Percentiles rank a stretch among this genome's conserved stretches.
phyloP scores from a whole-genome alignment of 2,888 invertebrate species.

The Pelosia muscerda region DNA sequence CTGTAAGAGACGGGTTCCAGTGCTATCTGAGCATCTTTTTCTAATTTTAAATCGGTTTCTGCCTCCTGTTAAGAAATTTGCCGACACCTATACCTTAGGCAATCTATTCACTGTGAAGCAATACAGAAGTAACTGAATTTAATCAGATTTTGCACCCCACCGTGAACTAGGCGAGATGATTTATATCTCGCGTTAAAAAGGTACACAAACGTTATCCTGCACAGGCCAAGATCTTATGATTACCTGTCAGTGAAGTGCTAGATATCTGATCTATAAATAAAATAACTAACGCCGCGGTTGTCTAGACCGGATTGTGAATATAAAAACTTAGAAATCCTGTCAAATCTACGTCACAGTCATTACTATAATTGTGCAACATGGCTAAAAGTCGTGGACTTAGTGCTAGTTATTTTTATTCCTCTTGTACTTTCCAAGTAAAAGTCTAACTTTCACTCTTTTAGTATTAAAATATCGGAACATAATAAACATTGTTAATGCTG shows the following conservation, averaged over 20 bases:
- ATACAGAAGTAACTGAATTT: background rate
- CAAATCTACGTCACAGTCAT: constrained; percentile 26
- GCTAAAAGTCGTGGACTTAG: constrained; percentile 26
- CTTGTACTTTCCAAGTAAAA: constrained; percentile 45
- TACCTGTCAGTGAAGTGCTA: constrained; percentile 1
- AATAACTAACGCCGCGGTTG: constrained; percentile 15
- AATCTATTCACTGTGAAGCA: background rate
- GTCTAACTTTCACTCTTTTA: constrained; percentile 40
- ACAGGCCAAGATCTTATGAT: background rate
- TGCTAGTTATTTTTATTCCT: constrained; percentile 33
- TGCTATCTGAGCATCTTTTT: no score
- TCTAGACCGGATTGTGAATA: constrained; percentile 28
- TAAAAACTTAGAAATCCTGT: constrained; percentile 37
- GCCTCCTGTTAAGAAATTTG: no score
- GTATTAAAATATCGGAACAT: constrained; percentile 29
- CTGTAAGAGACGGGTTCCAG: no score
- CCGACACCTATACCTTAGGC: background rate
- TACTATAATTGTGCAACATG: constrained; percentile 30
- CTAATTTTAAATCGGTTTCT: no score
- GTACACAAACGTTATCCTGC: background rate
- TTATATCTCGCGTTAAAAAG: background rate
- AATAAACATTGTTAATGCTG: constrained; percentile 26
- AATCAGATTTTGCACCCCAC: background rate
- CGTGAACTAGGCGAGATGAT: background rate
- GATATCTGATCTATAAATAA: background rate